Evolutionary conservation across 2,888 invertebrate species (phyloP).

Genomic region (Nemotelus pantherinus): DNA sequence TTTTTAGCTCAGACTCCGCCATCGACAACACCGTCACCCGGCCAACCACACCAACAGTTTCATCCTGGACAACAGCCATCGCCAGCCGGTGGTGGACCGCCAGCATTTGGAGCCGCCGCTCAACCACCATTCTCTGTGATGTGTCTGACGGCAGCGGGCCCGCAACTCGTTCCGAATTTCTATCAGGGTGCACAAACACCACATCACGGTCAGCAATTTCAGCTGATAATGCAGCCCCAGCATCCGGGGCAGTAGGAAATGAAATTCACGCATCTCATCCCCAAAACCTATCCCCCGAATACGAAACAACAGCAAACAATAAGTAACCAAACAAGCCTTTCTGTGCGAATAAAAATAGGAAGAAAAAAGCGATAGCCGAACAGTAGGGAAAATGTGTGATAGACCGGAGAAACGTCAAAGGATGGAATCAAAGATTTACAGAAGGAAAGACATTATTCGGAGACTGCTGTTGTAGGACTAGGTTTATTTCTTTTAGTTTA

Average conservation of each 20-base stretch:
- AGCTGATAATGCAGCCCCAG: slow-evolving; percentile 63
- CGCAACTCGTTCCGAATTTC: slow-evolving; percentile 60
- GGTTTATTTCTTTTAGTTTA: slow-evolving; percentile 10
- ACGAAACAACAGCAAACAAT: slow-evolving; percentile 21
- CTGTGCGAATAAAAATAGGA: neutral
- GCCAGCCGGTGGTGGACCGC: slow-evolving; percentile 68
- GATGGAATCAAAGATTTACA: neutral
- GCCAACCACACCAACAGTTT: slow-evolving; percentile 69
- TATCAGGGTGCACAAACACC: slow-evolving; percentile 63
- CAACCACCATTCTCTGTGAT: slow-evolving; percentile 70
- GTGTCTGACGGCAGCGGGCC: slow-evolving; percentile 69
- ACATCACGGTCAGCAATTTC: slow-evolving; percentile 62
- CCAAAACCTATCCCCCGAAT: neutral
- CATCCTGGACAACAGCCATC: slow-evolving; percentile 70
- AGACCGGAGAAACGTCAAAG: neutral
- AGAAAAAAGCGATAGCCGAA: neutral
- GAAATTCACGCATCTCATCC: slow-evolving; percentile 19
- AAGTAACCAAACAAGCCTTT: slow-evolving; percentile 32
- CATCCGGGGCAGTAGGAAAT: slow-evolving; percentile 56
- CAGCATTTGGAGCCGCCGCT: slow-evolving; percentile 62
- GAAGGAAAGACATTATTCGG: neutral
- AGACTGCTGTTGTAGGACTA: too few relatives aligned
- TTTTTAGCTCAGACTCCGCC: slow-evolving; percentile 69
- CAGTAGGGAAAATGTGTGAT: slow-evolving; percentile 20
- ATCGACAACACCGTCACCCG: slow-evolving; percentile 68